Base-by-base conservation (phyloP, 1,140 invertebrate genomes). In the Cydia strobilella region DNA sequence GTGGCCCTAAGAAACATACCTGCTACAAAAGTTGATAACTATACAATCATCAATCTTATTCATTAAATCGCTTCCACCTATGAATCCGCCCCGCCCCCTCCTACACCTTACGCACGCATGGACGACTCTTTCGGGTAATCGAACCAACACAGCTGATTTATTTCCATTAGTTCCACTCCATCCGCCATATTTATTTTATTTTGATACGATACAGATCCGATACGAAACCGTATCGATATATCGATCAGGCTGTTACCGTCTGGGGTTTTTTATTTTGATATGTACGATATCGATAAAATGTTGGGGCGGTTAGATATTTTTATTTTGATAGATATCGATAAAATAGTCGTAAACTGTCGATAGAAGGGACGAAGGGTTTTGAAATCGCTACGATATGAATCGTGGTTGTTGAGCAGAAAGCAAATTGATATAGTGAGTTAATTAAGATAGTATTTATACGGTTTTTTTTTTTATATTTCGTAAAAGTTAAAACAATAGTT, bases 61-160 rank as follows among this genome's bases (percentile, higher is more conserved):
- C 18, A 23, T 59, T 4, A 59, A 59, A 20, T 23, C 54, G 54
- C 54, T 59, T 10, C 20, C 54, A 1, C 20, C 10, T 59, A 23
- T 23, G 20, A 59, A 59, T 3, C 18, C 54, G 54, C 54, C 27
- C 63, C 63, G 63, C 63, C 9, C 23, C 63, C 63, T 66, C 63
- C 27, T 18, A 2, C 15, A 0, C 13, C 63, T 66, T 66, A 27
- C n/a, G n/a, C 20, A 23, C 63, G 12, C 63, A 27, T 15, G 27
- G 35, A 18, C 48, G 48, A 31, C 63, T 66, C 63, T 66, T 66
- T 66, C 63, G 63, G 25, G 63, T 66, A 66, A 66, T 66, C 63
- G 63, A 66, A 27, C 63, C 25, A 66, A 23, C 63, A 66, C 63
- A 66, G 63, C 63, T 66, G 63, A 66, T 66, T 66, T 66, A 66